phyloP scores from a whole-genome alignment of 2,888 invertebrate species.

The Plagodis pulveraria region DNA sequence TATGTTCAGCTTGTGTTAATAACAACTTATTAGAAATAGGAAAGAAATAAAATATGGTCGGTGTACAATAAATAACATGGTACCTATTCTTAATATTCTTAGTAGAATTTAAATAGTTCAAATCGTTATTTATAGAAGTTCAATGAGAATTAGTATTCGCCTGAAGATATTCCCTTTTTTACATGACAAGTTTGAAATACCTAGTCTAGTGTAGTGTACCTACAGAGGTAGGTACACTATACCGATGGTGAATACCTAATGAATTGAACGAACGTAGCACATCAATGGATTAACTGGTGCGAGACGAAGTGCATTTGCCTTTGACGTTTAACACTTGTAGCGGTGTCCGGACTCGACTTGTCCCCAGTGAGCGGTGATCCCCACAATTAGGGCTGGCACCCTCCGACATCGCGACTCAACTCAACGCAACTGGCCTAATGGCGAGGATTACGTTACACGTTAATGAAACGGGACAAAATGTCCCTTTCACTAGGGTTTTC shows the following conservation, averaged over 20 bases:
- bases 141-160: no score
- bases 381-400: conserved; percentile 76
- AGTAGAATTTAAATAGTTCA: no score
- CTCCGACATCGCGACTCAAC: conserved; percentile 70
- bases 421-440: conserved; percentile 67
- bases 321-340: conserved; percentile 70
- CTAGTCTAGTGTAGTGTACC: no score
- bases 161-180: no score
- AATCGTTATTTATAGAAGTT: no score
- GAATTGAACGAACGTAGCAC: neutral
- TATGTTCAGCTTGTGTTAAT: no score
- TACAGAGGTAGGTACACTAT: no score
- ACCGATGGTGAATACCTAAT: neutral
- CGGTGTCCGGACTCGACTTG: conserved; percentile 58
- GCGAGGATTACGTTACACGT: conserved; percentile 72
- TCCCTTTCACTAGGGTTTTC: conserved; percentile 52
- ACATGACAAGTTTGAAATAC: no score
- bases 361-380: conserved; percentile 53
- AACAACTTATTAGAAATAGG: no score
- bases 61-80: no score
- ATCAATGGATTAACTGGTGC: conserved; percentile 13
- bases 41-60: no score
- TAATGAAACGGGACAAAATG: conserved; percentile 68
- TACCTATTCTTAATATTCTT: no score
- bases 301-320: conserved; percentile 40